Evolutionary conservation across 2,888 invertebrate genomes (phyloP).

Genomic region (Pinctada fucata): DNA sequence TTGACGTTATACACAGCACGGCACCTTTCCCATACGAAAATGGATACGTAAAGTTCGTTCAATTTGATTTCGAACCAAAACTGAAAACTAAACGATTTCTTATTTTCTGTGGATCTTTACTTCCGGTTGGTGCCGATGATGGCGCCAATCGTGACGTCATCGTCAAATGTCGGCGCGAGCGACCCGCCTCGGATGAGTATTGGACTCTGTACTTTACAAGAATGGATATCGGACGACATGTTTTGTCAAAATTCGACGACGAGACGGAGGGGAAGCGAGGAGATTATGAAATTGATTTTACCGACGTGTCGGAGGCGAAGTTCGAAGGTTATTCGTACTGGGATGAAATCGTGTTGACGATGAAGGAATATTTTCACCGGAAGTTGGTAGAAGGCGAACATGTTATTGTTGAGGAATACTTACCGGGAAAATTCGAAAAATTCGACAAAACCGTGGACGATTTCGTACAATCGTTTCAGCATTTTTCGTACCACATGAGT

Average conservation of each 20-base stretch:
- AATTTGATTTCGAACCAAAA: slow-evolving; percentile 24
- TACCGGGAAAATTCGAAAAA: slow-evolving; percentile 23
- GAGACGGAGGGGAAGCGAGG: slow-evolving; percentile 5
- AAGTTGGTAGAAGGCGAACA: slow-evolving; percentile 14
- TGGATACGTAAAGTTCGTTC: slow-evolving; percentile 13
- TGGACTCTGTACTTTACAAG: slow-evolving; percentile 22
- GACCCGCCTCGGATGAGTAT: slow-evolving; percentile 22
- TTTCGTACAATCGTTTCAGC: slow-evolving; percentile 7
- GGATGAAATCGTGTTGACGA: slow-evolving; percentile 17
- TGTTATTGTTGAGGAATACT: slow-evolving; percentile 15
- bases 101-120: slow-evolving; percentile 11
- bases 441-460: slow-evolving; percentile 8
- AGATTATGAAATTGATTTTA: slow-evolving; percentile 19
- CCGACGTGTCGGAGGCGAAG: slow-evolving; percentile 14
- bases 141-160: slow-evolving; percentile 17
- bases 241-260: slow-evolving; percentile 6
- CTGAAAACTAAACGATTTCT: slow-evolving; percentile 22
- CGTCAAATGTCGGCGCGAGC: slow-evolving; percentile 20
- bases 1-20: slow-evolving; percentile 18
- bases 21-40: slow-evolving; percentile 1
- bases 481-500: slow-evolving; percentile 22
- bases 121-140: slow-evolving; percentile 22
- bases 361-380: slow-evolving; percentile 24
- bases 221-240: background rate
- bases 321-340: slow-evolving; percentile 16